Base-by-base conservation (phyloP, 2,113 vertebrate species). In the Takifugu bimaculatus region DNA sequence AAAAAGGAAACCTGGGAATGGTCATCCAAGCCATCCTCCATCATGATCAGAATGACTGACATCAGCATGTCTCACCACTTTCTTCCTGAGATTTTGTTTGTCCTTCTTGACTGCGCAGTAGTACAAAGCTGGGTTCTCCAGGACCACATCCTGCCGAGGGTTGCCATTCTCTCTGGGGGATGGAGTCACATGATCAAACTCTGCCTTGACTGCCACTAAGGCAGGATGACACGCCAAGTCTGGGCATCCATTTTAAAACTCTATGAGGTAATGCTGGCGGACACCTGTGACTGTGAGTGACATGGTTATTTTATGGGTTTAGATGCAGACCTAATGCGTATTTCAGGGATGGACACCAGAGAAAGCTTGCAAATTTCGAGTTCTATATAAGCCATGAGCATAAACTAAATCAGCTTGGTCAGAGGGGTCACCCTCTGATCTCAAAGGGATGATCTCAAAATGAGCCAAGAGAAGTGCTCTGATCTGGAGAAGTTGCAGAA, bases 21-120 rank as follows among this genome's bases (percentile, higher is more conserved):
- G 73, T 82, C 63, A 74, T 75, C 75, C 79, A 80, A 83, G 63
- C 74, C 77, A 78, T 75, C 68, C 63, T 75, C 68, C 58, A 84
- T 65, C 27, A 79, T 73, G 57, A 72, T 76, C 81, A 83, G 57
- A 54, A 80, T 82, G 74, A 82, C 84, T 78, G 85, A 77, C 81
- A 82, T 80, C 74, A 75, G 69, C 71, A 79, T 88, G 87, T 90
- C 93, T 93, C 91, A 96, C 94, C 94, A 94, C 94, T 71, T 94
- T 93, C 88, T 95, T 95, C 84, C 94, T 93, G 63, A 94, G 92
- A 77, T 90, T 92, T 86, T 94, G 93, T 82, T 94, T 94, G 89
- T 92, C 92, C 88, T 92, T 92, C 90, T 93, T 93, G 87, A 93
- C 93, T 44, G 92, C 91, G 87, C 92, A 93, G 91, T 93, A 94